Conservation (phyloP, 2,113 vertebrate species). For the Eulemur macaco region DNA sequence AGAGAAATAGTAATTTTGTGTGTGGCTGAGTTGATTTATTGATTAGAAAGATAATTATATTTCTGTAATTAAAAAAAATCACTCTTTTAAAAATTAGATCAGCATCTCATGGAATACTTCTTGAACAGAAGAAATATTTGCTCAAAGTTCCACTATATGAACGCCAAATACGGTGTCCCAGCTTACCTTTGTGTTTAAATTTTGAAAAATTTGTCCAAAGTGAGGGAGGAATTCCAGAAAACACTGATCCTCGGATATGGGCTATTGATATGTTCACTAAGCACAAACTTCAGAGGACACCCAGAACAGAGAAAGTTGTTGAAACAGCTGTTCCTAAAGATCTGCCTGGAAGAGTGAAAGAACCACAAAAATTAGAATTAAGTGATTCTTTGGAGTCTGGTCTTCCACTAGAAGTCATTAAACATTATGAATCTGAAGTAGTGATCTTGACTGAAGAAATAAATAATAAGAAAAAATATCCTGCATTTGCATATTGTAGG, state of each 20-base stretch:
- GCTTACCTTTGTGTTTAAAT: slow-evolving; percentile 78
- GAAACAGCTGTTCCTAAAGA: background rate
- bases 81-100: slow-evolving; percentile 63
- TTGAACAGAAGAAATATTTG: slow-evolving; percentile 62
- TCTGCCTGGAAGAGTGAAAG: background rate
- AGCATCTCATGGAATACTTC: slow-evolving; percentile 69
- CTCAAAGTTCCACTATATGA: slow-evolving; percentile 65
- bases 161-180: slow-evolving; percentile 64
- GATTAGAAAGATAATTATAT: slow-evolving; percentile 1
- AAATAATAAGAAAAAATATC: slow-evolving; percentile 57
- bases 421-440: slow-evolving; percentile 79
- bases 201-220: slow-evolving; percentile 78
- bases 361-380: slow-evolving; percentile 56
- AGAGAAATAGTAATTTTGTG: slow-evolving; percentile 12
- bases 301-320: background rate
- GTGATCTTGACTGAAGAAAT: slow-evolving; percentile 78
- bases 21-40: slow-evolving; percentile 30
- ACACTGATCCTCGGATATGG: slow-evolving; percentile 64
- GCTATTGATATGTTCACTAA: slow-evolving; percentile 68
- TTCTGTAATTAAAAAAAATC: slow-evolving; percentile 48
- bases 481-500: slow-evolving; percentile 84
- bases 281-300: background rate
- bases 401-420: slow-evolving; percentile 60
- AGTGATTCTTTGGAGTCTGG: slow-evolving; percentile 68
- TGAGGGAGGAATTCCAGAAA: slow-evolving; percentile 71